Evolutionary conservation across 1,140 invertebrate genomes (phyloP), one percentile per base, ranked within the genome.

Genomic region (Arion vulgaris): DNA sequence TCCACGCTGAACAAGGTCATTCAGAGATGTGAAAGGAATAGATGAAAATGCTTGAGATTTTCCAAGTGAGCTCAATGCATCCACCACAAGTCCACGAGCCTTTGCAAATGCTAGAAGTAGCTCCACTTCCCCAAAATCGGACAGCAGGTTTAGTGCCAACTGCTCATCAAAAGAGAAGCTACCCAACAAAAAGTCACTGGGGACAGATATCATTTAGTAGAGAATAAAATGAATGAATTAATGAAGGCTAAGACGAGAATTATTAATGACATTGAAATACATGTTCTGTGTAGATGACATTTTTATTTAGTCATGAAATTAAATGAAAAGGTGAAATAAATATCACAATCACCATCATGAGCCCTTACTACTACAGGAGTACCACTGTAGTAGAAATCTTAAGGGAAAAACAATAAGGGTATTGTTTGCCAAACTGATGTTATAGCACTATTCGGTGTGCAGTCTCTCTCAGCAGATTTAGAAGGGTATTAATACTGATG

Each of bases 141-240:
- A 93, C 93, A 86, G 94, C 34, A 96, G 93, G 88, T 94, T 94
- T 38, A 96, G 93, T 51, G 95, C 95, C 86, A 94, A 90, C 45
- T 94, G 92, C 90, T 96, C 95, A 90, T 95, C 95, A 87, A 95
- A 96, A 90, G 94, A 94, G 82, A 93, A 94, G 92, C 95, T 95
- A 83, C 94, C 94, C 57, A 94, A 92, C 82, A 95, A 91, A 91
- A 96, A 95, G 78, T 94, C 93, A 89, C 95, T 95, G 85, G 80
- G 36, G 72, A 66, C 41, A 53, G 34, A 66, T 38, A 32, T 36
- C 13, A 76, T 41, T 15, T 39, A 23, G 36, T 28, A 62, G 32
- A 77, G 17, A 26, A 57, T 32, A 7, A 51, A n/a, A 49, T 51
- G 38, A 76, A 28, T 76, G 49, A 51, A 45, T 28, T 11, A 49